These are phyloP conservation scores for Caenorhabditis remanei DNA, from an alignment of 1,140 invertebrate genomes.

Conservation along the genomic window DNA sequence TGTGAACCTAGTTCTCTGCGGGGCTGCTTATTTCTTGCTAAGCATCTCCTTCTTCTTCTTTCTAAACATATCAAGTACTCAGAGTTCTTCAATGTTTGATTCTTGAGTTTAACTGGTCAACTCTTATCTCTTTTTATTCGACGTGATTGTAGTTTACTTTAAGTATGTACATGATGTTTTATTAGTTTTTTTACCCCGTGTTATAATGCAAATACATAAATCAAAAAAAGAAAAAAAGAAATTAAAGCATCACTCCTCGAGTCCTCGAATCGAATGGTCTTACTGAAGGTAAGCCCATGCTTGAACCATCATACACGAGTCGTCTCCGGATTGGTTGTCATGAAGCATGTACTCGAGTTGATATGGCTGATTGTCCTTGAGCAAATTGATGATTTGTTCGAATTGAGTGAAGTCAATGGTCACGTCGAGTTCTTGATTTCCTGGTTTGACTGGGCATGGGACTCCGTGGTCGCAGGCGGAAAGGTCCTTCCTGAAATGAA, in stretches of 20 bases:
- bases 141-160: not conserved
- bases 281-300: conserved; percentile 43
- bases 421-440: conserved; percentile 52
- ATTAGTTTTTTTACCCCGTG: conserved; percentile 7
- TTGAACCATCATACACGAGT: conserved; percentile 60
- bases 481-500: conserved; percentile 32
- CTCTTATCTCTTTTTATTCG: too few relatives aligned
- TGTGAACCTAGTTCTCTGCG: too few relatives aligned
- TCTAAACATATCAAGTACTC: too few relatives aligned
- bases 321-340: conserved; percentile 58
- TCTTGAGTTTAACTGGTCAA: too few relatives aligned
- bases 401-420: conserved; percentile 61
- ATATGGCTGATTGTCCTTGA: conserved; percentile 64
- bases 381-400: conserved; percentile 54
- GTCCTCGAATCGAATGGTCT: not conserved
- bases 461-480: conserved; percentile 56
- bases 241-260: not conserved
- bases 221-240: not conserved
- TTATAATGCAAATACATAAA: conserved; percentile 36
- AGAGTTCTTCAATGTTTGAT: too few relatives aligned
- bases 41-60: too few relatives aligned
- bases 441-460: conserved; percentile 59
- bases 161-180: conserved; percentile 9
- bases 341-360: conserved; percentile 62
- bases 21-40: too few relatives aligned